Conservation (phyloP, 2,113 vertebrate genomes). For the Rafetus swinhoei region DNA sequence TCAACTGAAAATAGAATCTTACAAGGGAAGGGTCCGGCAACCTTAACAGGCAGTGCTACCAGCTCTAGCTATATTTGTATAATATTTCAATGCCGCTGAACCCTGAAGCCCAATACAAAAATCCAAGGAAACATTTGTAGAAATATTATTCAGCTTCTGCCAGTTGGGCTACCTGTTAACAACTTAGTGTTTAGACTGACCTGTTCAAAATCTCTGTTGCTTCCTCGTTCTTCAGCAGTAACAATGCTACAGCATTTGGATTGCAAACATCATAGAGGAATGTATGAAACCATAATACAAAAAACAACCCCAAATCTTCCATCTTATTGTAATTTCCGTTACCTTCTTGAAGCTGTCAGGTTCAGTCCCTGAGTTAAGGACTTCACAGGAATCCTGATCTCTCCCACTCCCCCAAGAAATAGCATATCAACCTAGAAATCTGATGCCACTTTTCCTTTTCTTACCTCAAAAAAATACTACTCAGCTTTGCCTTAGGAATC, state of each 20-base stretch:
- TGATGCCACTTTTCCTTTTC: background rate
- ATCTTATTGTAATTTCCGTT: background rate
- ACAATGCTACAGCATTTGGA: constrained; percentile 16
- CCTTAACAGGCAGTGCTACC: background rate
- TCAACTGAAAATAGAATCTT: background rate
- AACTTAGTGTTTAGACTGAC: background rate
- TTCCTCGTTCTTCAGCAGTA: background rate
- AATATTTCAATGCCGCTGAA: accelerated
- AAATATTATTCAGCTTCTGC: background rate
- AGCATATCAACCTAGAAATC: background rate
- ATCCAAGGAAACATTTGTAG: background rate
- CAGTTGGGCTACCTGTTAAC: background rate
- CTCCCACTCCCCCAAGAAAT: background rate
- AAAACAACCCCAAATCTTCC: background rate
- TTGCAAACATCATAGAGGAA: constrained; percentile 4
- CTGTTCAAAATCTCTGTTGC: background rate
- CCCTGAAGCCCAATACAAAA: background rate
- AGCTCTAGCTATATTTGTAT: background rate
- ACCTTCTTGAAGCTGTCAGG: constrained; percentile 2
- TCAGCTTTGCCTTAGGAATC: background rate
- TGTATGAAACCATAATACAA: constrained; percentile 51
- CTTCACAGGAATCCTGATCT: background rate
- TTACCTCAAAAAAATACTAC: background rate
- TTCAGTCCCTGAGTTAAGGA: background rate
- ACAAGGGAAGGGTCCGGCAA: background rate